These are phyloP conservation scores for Acromyrmex charruanus DNA, from an alignment of 1,140 invertebrate species.

Conservation along the genomic window DNA sequence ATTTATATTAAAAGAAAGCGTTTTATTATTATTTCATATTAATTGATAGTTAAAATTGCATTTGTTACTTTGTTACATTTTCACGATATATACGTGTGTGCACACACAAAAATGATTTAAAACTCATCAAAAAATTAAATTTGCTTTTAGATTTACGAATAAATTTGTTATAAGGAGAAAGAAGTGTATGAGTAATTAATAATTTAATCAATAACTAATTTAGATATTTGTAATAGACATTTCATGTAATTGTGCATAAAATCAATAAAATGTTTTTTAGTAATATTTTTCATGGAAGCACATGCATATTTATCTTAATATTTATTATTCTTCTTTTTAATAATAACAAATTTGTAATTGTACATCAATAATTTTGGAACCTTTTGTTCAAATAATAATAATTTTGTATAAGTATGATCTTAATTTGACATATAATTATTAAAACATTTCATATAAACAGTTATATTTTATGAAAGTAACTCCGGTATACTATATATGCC, in stretches of 20 bases:
- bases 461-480: no score
- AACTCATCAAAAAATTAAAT: not conserved
- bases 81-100: not conserved
- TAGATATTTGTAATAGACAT: not conserved
- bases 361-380: not conserved
- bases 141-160: not conserved
- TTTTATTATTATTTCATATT: not conserved
- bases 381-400: not conserved
- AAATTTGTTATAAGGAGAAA: not conserved
- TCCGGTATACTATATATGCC: no score
- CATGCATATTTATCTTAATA: conserved; percentile 2
- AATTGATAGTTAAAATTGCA: not conserved
- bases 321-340: not conserved
- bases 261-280: not conserved
- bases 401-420: not conserved
- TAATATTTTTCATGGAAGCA: not conserved
- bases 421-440: not conserved
- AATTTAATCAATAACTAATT: not conserved
- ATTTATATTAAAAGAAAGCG: not conserved
- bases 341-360: not conserved
- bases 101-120: not conserved
- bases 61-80: not conserved
- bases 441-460: not conserved
- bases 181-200: not conserved
- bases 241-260: not conserved